Evolutionary conservation across 2,888 invertebrate species (phyloP).

Genomic region (Ceramica pisi): DNA sequence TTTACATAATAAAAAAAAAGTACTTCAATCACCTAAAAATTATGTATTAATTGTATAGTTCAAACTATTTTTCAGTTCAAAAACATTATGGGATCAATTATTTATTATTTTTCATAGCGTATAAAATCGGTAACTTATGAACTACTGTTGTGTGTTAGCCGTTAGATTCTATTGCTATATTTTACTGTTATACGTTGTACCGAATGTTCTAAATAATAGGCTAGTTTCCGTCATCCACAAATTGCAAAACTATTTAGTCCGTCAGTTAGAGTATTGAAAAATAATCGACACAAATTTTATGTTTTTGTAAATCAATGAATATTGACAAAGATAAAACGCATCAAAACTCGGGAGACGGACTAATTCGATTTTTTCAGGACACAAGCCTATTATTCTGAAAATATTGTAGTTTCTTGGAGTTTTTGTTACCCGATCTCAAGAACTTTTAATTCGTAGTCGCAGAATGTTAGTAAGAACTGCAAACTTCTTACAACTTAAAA

Average conservation of each 20-base stretch:
- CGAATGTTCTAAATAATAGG: slow-evolving; percentile 34
- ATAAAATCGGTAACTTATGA: slow-evolving; percentile 72
- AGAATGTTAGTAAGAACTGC: not conserved
- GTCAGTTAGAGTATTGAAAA: too few species aligned
- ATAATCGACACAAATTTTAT: too few species aligned
- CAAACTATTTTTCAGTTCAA: slow-evolving; percentile 33
- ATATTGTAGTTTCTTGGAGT: slow-evolving; percentile 9
- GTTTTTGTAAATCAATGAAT: too few species aligned
- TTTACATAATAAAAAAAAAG: not conserved
- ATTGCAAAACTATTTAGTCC: too few species aligned
- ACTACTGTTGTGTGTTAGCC: slow-evolving; percentile 68
- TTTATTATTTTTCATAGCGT: slow-evolving; percentile 63
- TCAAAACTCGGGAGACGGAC: too few species aligned
- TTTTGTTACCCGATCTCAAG: slow-evolving; percentile 29
- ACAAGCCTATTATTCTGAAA: slow-evolving; percentile 23
- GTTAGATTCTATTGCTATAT: slow-evolving; percentile 58
- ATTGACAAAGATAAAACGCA: too few species aligned
- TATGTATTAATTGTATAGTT: slow-evolving; percentile 6
- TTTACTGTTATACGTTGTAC: slow-evolving; percentile 52
- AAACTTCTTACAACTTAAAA: too few species aligned
- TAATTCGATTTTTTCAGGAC: too few species aligned
- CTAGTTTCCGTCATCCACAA: too few species aligned
- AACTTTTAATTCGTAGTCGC: slow-evolving; percentile 16
- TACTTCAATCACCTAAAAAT: slow-evolving; percentile 1
- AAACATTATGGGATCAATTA: slow-evolving; percentile 71